A percentile compares a stretch with the other conserved stretches of the same genome.
phyloP scores from a whole-genome alignment of 2,797 vertebrate species.

The Geotria australis region DNA sequence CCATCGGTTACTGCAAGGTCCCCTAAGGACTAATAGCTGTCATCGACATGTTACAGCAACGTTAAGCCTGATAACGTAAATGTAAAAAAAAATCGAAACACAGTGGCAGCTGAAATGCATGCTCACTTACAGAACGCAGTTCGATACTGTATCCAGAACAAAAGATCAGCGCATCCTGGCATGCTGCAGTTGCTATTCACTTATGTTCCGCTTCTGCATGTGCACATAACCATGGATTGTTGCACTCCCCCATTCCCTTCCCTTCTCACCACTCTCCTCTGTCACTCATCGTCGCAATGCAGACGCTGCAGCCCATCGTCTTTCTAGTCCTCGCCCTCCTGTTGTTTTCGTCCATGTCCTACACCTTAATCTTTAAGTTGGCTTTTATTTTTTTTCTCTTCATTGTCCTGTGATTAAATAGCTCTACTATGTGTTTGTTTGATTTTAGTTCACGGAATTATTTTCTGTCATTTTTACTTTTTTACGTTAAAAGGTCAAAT shows the following conservation, averaged over 20 bases:
- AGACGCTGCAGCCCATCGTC: slow-evolving; percentile 23
- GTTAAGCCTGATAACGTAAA: too few relatives aligned
- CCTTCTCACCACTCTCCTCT: neutral
- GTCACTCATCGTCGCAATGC: neutral
- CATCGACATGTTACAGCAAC: too few relatives aligned
- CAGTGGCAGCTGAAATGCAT: too few relatives aligned
- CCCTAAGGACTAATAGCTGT: too few relatives aligned
- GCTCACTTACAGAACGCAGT: too few relatives aligned
- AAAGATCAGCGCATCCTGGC: neutral
- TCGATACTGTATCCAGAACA: too few relatives aligned
- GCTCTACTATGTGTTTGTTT: neutral
- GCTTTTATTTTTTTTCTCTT: slow-evolving; percentile 60
- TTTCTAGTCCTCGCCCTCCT: slow-evolving; percentile 36
- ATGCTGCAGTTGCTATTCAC: neutral
- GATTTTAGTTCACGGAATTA: neutral
- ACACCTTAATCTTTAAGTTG: slow-evolving; percentile 35
- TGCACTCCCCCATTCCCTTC: neutral
- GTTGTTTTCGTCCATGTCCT: slow-evolving; percentile 41
- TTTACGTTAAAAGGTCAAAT: neutral
- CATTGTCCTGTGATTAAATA: slow-evolving; percentile 33
- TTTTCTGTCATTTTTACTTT: neutral
- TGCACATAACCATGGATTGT: neutral
- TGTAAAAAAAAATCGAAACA: too few relatives aligned
- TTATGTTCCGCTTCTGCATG: neutral
- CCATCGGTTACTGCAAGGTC: too few relatives aligned